Base-by-base conservation (phyloP, 2,888 invertebrate genomes). In the Entomobrya proxima region DNA sequence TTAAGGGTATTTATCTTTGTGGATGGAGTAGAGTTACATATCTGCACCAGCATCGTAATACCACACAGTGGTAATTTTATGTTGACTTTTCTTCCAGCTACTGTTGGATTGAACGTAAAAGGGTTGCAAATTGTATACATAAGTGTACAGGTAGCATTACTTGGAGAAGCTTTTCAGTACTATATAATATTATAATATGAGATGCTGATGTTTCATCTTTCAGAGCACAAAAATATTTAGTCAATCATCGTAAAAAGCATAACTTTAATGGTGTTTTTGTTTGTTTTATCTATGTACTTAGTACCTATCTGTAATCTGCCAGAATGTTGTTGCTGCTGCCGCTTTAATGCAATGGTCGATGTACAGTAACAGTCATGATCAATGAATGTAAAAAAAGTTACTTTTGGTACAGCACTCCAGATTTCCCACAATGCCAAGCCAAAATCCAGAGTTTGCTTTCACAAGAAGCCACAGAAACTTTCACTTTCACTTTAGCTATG, bases 1-100 rank as follows among this genome's bases (percentile, higher is more conserved):
- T 79, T 67, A 21, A 40, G 78, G 86, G 74, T 86, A 83, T 86
- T 86, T 86, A 83, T 80, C 55, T 79, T 85, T 44, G 79, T 80
- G 79, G 85, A 85, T 85, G 79, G 72, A 79, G 74, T 61, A 64
- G 64, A 74, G 79, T 64, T 44, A 64, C 61, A 79, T 74, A 44
- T 76, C 75, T 75, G 15, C 64, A 77, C 77, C 72, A 74, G 11
- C 72, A 74, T 74, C 44, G 21, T 58, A 55, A 55, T 47, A 74
- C 58, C 74, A 52, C 18, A 15, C 50, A n/a, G 40, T 74, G 47
- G 69, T 77, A 52, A 37, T 69, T 3, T 67, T 47, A 52, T 86
- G 86, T 86, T 86, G 86, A 86, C 86, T 86, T 79, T 78, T 67
- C 83, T 86, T 18, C 77, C n/a, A 82, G 80, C 80, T 67, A 79